Evolutionary conservation across 2,113 vertebrate species (phyloP), one percentile per base, ranked within the genome.

Genomic region (Spheniscus mendiculus): DNA sequence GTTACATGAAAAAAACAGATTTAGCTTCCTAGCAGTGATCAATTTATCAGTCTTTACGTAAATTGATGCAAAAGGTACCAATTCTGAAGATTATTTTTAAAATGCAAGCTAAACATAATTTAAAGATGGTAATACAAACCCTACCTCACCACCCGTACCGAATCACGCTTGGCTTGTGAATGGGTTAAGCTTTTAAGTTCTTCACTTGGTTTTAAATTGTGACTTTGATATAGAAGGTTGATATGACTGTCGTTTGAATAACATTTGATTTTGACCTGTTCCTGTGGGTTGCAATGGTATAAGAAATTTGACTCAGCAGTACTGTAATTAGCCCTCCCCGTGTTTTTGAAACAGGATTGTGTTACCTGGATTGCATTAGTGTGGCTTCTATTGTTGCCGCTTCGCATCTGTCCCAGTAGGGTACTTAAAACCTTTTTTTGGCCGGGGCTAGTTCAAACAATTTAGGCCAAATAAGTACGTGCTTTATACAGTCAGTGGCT

Each of bases 361-460:
- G 98, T 98, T 98, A 98, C 98, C 98, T 98, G 98, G 97, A 97
- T 98, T 98, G 97, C 98, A 98, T 99, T 99, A 98, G 98, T 97
- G 97, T 96, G 97, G 95, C 98, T 98, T 98, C 98, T 98, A 98
- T 98, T 98, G 98, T 98, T 97, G 97, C 98, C 97, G 98, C 98
- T 97, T 98, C 95, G 97, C 98, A 98, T 98, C 98, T 98, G 98
- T 98, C 98, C 98, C 98, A 98, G 98, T 98, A 98, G 98, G 98
- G 98, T 98, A 98, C 97, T 98, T 98, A 99, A 98, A 98, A 98
- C 98, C 98, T 98, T 97, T 97, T 97, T 97, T 98, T 98, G 98
- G 98, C 98, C 47, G 59, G 96, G 96, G 94, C 95, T 97, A 97
- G 97, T 98, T 98, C 98, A 98, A 98, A 98, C 98, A 98, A 96